Evolutionary conservation across 2,113 vertebrate genomes (phyloP), one percentile per base, ranked within the genome.

Genomic region (Mirza zaza): DNA sequence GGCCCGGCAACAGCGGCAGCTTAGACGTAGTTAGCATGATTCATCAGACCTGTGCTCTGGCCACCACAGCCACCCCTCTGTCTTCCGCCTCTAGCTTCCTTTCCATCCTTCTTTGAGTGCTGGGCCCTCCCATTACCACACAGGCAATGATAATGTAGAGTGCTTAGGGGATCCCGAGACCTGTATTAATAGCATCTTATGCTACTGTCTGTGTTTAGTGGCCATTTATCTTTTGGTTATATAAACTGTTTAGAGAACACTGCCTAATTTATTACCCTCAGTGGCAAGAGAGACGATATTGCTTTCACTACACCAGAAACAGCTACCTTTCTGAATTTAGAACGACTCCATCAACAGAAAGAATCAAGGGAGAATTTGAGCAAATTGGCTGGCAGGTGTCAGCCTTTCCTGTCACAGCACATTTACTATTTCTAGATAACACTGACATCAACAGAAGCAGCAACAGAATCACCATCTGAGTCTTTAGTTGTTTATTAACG

Each of bases 401-500:
- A 67, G 55, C 50, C 34, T 63, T 90, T 65, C 76, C 63, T 36
- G 7, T 45, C 70, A 73, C 13, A 81, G 52, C 45, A 50, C 1
- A 32, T 75, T 96, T 42, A 93, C 67, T 42, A 50, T 79, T 75
- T 61, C 59, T 81, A 65, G 36, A 55, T 48, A 85, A 90, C 50
- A 61, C 5, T 71, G 39, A 39, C 21, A 80, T 77, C 88, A 92
- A 55, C 52, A 82, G 77, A 84, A 85, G 65, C 91, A 92, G 70
- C 65, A 87, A 29, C 25, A 32, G 45, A 90, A 50, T 68, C n/a
- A 79, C 48, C 10, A 12, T n/a, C 68, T 34, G 65, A 85, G 87
- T 91, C 82, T 77, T 86, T 18, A n/a, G 67, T 57, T 71, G 92
- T 84, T 90, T 92, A 87, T 87, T 76, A 87, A 84, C 34, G 61